Evolutionary conservation across 1,140 invertebrate genomes (phyloP).

Genomic region (Caenorhabditis briggsae): DNA sequence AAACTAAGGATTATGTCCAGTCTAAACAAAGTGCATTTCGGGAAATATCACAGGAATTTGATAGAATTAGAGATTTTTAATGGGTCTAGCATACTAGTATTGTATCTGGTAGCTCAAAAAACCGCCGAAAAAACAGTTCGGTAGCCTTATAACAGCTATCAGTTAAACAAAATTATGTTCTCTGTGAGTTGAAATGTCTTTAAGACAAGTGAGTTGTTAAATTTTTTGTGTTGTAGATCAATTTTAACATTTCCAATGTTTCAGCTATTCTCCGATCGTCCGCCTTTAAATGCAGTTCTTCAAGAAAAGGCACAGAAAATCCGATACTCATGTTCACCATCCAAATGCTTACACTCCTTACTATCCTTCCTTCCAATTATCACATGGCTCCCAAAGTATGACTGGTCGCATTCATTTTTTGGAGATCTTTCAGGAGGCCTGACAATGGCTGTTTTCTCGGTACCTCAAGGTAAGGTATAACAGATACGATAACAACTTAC

Average conservation of each 20-base stretch:
- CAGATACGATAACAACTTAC: no score
- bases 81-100: background rate
- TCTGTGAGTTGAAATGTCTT: conserved; percentile 14
- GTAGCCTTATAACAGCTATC: no score
- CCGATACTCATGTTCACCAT: conserved; percentile 5
- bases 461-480: conserved; percentile 70
- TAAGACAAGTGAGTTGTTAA: background rate
- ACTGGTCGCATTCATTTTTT: conserved; percentile 72
- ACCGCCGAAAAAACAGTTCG: background rate
- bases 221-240: background rate
- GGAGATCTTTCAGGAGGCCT: conserved; percentile 74
- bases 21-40: conserved; percentile 6
- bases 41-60: background rate
- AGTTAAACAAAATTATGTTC: no score
- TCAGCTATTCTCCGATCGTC: conserved; percentile 45
- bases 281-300: conserved; percentile 39
- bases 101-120: background rate
- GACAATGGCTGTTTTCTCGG: conserved; percentile 74
- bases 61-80: background rate
- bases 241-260: background rate
- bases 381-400: conserved; percentile 70
- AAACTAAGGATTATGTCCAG: conserved; percentile 8
- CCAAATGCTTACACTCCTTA: conserved; percentile 38
- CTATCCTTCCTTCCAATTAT: conserved; percentile 70
- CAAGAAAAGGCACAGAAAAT: conserved; percentile 51